A percentile compares a stretch with the other conserved stretches of the same genome.
Conservation (phyloP, 2,797 vertebrate species). For the Rhyacichthys aspro region DNA sequence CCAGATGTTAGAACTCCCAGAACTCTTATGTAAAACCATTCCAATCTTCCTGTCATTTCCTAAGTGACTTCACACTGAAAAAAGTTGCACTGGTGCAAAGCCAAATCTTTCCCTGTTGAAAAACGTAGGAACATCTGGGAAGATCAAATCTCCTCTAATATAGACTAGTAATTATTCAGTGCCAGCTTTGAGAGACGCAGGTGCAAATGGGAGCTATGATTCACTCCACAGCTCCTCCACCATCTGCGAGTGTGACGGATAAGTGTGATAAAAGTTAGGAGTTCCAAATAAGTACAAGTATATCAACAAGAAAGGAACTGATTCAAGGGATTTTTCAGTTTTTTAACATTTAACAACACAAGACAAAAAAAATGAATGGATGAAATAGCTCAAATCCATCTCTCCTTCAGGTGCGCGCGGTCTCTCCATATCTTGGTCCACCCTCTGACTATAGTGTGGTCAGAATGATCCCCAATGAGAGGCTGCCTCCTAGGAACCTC, state of each 20-base stretch:
- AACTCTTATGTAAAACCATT: background rate
- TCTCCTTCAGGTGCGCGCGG: conserved; percentile 84
- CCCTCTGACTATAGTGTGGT: conserved; percentile 90
- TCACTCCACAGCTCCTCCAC: conserved; percentile 1
- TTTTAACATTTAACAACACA: too few relatives aligned
- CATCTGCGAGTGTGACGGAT: background rate
- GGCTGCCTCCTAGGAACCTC: conserved; percentile 94
- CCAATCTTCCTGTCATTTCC: background rate
- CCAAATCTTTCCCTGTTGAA: background rate
- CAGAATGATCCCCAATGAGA: conserved; percentile 95
- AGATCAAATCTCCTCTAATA: background rate
- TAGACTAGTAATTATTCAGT: conserved; percentile 19
- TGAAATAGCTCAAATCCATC: background rate
- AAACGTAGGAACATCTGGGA: background rate
- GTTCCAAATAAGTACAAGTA: background rate
- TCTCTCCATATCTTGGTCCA: conserved; percentile 89
- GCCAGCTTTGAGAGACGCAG: conserved; percentile 1
- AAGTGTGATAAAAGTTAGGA: background rate
- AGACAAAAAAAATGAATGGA: too few relatives aligned
- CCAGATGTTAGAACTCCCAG: conserved; percentile 9
- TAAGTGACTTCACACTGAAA: background rate
- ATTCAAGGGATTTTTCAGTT: background rate
- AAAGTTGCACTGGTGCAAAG: background rate
- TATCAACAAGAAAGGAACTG: too few relatives aligned
- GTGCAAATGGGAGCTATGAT: conserved; percentile 3